Percentiles rank a stretch among this genome's conserved stretches.
Evolutionary conservation across 2,113 vertebrate genomes (phyloP).

Genomic region (Eleginops maclovinus): DNA sequence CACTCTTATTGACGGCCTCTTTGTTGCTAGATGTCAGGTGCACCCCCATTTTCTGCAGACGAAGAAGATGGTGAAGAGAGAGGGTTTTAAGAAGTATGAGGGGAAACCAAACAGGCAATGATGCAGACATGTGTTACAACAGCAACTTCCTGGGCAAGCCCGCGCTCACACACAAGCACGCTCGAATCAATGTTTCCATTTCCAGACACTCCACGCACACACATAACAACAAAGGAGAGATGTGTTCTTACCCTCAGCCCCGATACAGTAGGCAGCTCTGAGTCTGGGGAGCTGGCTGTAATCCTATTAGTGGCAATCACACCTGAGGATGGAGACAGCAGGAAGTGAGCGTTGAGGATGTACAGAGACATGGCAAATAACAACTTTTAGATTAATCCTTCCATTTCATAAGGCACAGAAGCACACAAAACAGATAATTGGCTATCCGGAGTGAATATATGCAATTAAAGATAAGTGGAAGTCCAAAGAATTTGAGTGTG

Average conservation of each 20-base stretch:
- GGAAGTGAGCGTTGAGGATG: neutral
- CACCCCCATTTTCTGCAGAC: conserved; percentile 91
- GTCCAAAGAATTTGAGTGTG: neutral
- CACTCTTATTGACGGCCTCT: conserved; percentile 90
- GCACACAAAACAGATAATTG: neutral
- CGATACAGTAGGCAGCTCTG: conserved; percentile 88
- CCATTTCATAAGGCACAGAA: neutral
- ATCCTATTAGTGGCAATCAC: conserved; percentile 91
- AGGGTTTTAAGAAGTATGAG: neutral
- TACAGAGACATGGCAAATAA: neutral
- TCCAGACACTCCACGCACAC: neutral
- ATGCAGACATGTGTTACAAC: too few species aligned
- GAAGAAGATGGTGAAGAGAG: neutral
- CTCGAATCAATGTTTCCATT: neutral
- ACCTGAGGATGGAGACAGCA: conserved; percentile 79
- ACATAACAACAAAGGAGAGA: neutral
- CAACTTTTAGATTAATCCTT: neutral
- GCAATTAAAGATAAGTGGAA: neutral
- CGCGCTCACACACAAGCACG: neutral
- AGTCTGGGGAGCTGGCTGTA: conserved; percentile 92
- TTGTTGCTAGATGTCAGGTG: conserved; percentile 96
- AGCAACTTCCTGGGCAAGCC: neutral
- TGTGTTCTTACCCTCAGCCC: conserved; percentile 87
- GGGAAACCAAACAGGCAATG: neutral
- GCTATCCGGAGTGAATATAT: neutral